Base-by-base conservation (phyloP, 2,797 vertebrate genomes). In the Esox lucius region DNA sequence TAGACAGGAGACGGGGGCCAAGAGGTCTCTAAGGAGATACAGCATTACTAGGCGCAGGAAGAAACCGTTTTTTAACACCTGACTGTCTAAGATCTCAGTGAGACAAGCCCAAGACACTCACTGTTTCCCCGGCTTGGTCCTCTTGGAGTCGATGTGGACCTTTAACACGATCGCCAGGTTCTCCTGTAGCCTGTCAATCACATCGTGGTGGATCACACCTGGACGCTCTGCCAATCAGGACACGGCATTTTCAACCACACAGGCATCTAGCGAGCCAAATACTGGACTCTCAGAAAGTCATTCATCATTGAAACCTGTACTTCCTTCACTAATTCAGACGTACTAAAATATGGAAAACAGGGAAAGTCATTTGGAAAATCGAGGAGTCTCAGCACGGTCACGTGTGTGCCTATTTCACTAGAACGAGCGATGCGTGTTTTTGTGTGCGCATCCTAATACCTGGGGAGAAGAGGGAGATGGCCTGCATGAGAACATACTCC, bases 381-480 rank as follows among this genome's bases (percentile, higher is more conserved):
- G 28, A 31, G 28, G n/a, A 68, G 31, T 67, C 1, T 12, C 7
- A 67, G 17, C 33, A 17, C 39, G 33, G 65, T 22, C n/a, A 24
- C 28, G 2, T 33, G 35, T 31, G 49, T 26, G 11, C 1, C 2
- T 16, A 70, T 70, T 28, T 74, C n/a, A 24, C 17, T 15, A 48
- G 59, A 22, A 59, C 5, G n/a, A 33, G 49, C 49, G 53, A 4
- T 13, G n/a, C 28, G 33, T 71, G 69, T 6, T 24, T 24, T 33
- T 46, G 22, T 48, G 67, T 53, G 31, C 73, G 61, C 9, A n/a
- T 31, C 46, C 19, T 35, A 19, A 59, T 85, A 96, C 95, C 94
- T 56, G 95, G 94, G 0, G 95, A 96, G 86, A 96, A 96, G 79
- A 95, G 93, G 51, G 92, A 91, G 85, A 95, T 83, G 56, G 95